Evolutionary conservation across 2,797 vertebrate species (phyloP), one percentile per base, ranked within the genome.

Genomic region (Naso thynnoides): DNA sequence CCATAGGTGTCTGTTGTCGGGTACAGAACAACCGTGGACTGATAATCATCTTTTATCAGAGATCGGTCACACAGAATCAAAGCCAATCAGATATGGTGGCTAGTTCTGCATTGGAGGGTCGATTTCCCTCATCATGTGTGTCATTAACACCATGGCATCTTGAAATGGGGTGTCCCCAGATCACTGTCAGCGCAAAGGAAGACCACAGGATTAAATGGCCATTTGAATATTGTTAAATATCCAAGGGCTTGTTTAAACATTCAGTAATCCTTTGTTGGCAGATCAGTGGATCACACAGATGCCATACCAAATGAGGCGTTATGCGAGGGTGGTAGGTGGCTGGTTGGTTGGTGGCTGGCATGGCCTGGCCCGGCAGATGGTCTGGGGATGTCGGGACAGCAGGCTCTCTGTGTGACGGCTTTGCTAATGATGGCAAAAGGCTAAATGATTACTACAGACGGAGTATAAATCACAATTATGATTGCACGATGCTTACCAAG

Each of bases 401-500:
- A 78, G 85, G 83, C 62, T 82, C 62, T 78, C 76, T 81, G 76
- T 90, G 86, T 82, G 84, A 88, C 54, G 36, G 72, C 11, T 13
- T 66, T 81, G 78, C 71, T 88, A 90, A 91, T 89, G 82, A 85
- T 85, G 76, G 88, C 86, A 88, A 89, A 87, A 89, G 85, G 84
- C 83, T 89, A 87, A 89, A 86, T 75, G 81, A 89, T 85, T 62
- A 85, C 76, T 80, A 72, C 45, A 81, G 71, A 81, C 61, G 70
- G 26, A 52, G 0, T 63, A 88, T 83, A 87, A 82, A 87, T 85
- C 73, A 77, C 64, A 83, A 81, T 87, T 74, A 85, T 76, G 54
- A 24, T 79, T 42, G 39, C 76, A 45, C 26, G 53, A 68, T 41
- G 65, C 82, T 85, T 58, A 73, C 53, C 21, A 31, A 83, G 80